A percentile compares a stretch with the other conserved stretches of the same genome.
Evolutionary conservation across 2,113 vertebrate genomes (phyloP).

Genomic region (Boulengeromyrus knoepffleri): DNA sequence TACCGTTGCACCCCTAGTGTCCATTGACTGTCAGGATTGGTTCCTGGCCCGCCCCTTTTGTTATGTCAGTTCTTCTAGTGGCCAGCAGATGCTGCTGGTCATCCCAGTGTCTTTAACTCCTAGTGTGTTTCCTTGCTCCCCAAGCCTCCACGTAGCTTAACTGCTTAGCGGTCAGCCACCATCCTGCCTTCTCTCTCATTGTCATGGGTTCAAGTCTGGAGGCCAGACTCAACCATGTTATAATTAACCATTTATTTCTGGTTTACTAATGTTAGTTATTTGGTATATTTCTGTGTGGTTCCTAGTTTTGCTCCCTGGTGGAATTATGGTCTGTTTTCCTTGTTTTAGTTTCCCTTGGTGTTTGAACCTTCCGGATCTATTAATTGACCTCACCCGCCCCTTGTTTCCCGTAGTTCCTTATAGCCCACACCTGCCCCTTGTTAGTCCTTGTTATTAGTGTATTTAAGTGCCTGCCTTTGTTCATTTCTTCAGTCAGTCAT

Average conservation of each 20-base stretch:
- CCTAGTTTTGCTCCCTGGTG: too few relatives aligned
- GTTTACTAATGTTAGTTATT: too few relatives aligned
- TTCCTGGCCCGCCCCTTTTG: not conserved
- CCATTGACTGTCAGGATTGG: not conserved
- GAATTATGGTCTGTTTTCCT: not conserved
- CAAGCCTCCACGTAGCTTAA: not conserved
- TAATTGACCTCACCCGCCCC: not conserved
- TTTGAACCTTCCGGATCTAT: not conserved
- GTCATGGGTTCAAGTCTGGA: not conserved
- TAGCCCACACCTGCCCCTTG: too few relatives aligned
- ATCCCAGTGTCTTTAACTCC: not conserved
- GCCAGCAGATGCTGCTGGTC: not conserved
- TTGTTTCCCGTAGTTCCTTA: not conserved
- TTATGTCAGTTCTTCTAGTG: not conserved
- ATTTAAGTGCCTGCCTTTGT: too few relatives aligned
- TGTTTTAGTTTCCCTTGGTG: not conserved
- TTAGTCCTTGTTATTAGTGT: too few relatives aligned
- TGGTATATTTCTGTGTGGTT: too few relatives aligned
- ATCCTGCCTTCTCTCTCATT: not conserved
- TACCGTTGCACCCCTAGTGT: too few relatives aligned
- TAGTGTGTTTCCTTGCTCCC: not conserved
- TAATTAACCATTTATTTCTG: not conserved
- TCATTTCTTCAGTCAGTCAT: too few relatives aligned
- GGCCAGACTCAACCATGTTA: not conserved
- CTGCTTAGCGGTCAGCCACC: not conserved